These are phyloP conservation scores for Platyrinchus mystaceus DNA, from an alignment of 2,797 vertebrate genomes.

Conservation along the genomic window DNA sequence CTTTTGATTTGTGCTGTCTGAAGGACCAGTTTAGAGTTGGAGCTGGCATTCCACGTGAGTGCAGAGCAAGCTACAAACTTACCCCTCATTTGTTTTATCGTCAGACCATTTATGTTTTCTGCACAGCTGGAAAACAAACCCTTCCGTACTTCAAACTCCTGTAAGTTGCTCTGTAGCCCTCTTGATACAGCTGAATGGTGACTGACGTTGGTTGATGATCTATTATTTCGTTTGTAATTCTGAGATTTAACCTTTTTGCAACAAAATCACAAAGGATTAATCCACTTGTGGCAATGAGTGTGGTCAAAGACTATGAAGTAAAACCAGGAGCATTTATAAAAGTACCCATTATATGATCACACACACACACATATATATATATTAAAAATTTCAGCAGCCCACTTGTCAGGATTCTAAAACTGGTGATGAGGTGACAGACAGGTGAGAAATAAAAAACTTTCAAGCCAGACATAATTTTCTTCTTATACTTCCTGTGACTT, in stretches of 20 bases:
- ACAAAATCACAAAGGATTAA: not conserved
- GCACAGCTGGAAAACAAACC: not conserved
- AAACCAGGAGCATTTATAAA: not conserved
- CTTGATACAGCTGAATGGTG: not conserved
- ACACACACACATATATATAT: no score
- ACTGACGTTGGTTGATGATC: not conserved
- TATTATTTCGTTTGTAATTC: not conserved
- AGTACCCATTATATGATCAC: not conserved
- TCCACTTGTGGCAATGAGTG: not conserved
- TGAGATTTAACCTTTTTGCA: not conserved
- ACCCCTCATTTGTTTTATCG: not conserved
- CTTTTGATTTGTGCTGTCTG: not conserved
- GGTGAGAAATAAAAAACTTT: not conserved
- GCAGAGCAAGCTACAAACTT: not conserved
- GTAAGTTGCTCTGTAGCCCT: not conserved
- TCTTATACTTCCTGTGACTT: not conserved
- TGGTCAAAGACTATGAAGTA: not conserved
- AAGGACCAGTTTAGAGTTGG: not conserved
- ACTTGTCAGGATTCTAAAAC: not conserved
- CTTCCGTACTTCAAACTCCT: not conserved
- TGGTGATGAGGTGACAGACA: not conserved
- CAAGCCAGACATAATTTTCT: not conserved
- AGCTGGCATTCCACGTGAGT: not conserved
- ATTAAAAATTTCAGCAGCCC: not conserved
- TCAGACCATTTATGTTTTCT: not conserved